Base-by-base conservation (phyloP, 2,113 vertebrate species). In the Anarrhichthys ocellatus region DNA sequence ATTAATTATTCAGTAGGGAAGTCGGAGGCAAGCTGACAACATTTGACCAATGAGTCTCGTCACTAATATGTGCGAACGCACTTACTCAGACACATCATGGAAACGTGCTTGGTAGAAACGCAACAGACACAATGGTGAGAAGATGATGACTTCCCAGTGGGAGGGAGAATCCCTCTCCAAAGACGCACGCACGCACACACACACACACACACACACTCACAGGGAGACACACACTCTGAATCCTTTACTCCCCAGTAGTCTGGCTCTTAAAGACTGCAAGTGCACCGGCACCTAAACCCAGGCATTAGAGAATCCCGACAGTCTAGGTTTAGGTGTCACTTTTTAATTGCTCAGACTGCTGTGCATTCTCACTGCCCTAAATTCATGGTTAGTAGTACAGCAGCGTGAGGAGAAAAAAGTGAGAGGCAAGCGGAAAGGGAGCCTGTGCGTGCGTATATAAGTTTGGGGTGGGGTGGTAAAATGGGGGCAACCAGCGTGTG, bases 1-100 rank as follows among this genome's bases (percentile, higher is more conserved):
- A 93, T 94, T 83, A 94, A 95, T 94, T 92, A 95, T 95, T 94
- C 85, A 94, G 54, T 52, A 78, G 90, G 78, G 78, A 74, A 86
- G 88, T 90, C 89, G 85, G 92, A 86, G 81, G 85, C 73, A 76
- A 87, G 89, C 76, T 76, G 69, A 74, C 78, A 90, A 73, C 87
- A 82, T 91, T 92, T 91, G 91, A 91, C 91, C 84, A 36, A 85
- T 75, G 86, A 81, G 79, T 88, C 76, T 85, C 71, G 74, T 88
- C 84, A 87, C 68, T 84, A 56, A 87, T 76, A 88, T 76, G 69
- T 73, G 82, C 42, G 48, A 87, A 87, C 77, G 78, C 44, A 65
- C 73, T 74, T 15, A 73, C 76, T 64, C 69, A 78, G 80, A 82
- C 78, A 76, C 74, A 83, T 82, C 72, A 84, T 75, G 88, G 80